phyloP scores from a whole-genome alignment of 2,797 vertebrate species.

The Poliocrania exsul region DNA sequence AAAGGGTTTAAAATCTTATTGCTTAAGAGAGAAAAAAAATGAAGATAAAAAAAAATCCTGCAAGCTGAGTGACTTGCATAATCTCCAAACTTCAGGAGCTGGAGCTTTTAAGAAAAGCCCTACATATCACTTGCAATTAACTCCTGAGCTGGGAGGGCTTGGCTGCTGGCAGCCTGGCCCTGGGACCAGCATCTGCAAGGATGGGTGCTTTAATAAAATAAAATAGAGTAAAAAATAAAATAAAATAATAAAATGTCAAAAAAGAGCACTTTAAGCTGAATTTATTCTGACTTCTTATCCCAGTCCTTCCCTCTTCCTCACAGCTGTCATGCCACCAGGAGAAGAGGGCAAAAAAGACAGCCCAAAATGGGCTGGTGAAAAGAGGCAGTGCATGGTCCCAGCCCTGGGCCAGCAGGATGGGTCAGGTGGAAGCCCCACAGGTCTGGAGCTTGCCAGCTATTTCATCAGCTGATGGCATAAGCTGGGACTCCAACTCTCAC shows the following conservation, averaged over 20 bases:
- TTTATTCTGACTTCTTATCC: not conserved
- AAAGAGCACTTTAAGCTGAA: not conserved
- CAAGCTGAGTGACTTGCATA: conserved; percentile 53
- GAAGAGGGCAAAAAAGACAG: not conserved
- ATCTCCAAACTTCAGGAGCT: conserved; percentile 45
- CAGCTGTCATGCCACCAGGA: accelerated
- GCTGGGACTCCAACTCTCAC: not conserved
- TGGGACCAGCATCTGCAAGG: not conserved
- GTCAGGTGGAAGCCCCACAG: accelerated
- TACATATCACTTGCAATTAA: not conserved
- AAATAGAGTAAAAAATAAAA: not conserved
- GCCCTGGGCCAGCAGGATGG: not conserved
- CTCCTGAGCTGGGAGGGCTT: not conserved
- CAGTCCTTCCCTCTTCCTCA: not conserved
- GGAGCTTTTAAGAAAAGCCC: conserved; percentile 42
- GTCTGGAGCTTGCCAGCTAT: not conserved
- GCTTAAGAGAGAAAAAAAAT: not conserved
- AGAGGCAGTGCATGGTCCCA: not conserved
- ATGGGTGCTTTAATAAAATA: not conserved
- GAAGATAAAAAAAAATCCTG: conserved; percentile 19
- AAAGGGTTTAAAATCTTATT: conserved; percentile 24
- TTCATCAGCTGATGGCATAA: not conserved
- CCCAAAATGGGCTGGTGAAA: accelerated
- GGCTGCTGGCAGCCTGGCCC: not conserved
- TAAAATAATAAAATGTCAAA: not conserved